Evolutionary conservation across 2,888 invertebrate genomes (phyloP).

Genomic region (Spicauda simplicius): DNA sequence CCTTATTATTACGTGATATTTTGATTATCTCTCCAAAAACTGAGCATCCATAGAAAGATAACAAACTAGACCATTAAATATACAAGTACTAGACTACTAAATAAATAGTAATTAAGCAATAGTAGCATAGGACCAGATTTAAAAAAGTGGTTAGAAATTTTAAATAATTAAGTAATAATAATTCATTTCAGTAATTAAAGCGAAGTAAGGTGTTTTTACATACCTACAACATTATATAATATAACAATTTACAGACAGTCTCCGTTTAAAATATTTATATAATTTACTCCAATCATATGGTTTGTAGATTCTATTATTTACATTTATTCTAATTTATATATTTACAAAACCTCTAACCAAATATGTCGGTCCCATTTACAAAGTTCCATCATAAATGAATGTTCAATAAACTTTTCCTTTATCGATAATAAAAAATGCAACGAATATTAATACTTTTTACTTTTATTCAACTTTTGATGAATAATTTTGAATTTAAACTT

Average conservation of each 20-base stretch:
- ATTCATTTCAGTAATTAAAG: too few relatives aligned
- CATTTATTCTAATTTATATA: slow-evolving; percentile 9
- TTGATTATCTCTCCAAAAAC: too few relatives aligned
- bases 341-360: neutral
- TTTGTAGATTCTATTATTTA: slow-evolving; percentile 2
- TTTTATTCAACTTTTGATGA: neutral
- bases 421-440: neutral
- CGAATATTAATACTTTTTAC: neutral
- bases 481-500: neutral
- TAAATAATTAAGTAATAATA: too few relatives aligned
- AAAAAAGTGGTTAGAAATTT: slow-evolving; percentile 3
- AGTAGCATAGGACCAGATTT: slow-evolving; percentile 7
- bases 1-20: too few relatives aligned
- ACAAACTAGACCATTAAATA: slow-evolving; percentile 4
- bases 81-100: slow-evolving; percentile 3
- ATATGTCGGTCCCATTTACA: slow-evolving; percentile 3
- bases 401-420: neutral
- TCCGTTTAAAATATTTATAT: neutral
- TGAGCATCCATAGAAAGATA: neutral
- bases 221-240: neutral
- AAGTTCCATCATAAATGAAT: neutral
- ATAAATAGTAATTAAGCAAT: slow-evolving; percentile 1
- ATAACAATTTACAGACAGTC: slow-evolving; percentile 11
- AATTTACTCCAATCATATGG: neutral
- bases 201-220: neutral